Evolutionary conservation across 2,113 vertebrate species (phyloP).

Genomic region (Hymenochirus boettgeri): DNA sequence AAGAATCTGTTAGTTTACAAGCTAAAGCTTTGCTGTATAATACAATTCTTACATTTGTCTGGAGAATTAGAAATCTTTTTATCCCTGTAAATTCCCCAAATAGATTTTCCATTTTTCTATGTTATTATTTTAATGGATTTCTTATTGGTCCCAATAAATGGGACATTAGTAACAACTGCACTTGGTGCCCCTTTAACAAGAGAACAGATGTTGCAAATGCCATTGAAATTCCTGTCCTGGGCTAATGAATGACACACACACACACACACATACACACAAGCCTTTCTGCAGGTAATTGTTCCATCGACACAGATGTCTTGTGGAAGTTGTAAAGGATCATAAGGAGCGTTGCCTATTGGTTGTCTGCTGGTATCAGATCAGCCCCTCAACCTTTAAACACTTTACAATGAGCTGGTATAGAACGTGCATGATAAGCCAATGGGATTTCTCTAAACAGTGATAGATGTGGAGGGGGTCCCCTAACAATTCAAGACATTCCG

Average conservation of each 20-base stretch:
- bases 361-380: constrained; percentile 19
- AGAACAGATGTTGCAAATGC: constrained; percentile 29
- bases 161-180: constrained; percentile 4
- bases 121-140: no score
- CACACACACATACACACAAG: constrained; percentile 15
- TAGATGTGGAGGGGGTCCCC: no score
- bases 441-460: no score
- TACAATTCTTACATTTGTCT: no score
- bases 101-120: no score
- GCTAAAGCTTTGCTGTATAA: no score
- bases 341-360: constrained; percentile 20
- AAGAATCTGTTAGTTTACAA: no score
- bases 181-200: constrained; percentile 26
- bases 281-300: constrained; percentile 35
- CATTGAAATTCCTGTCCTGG: constrained; percentile 17
- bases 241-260: constrained; percentile 33
- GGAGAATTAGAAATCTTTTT: no score
- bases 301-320: constrained; percentile 37
- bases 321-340: constrained; percentile 36
- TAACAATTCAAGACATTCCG: no score
- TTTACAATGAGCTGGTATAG: constrained; percentile 30
- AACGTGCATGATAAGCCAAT: no score
- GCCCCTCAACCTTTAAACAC: constrained; percentile 26
- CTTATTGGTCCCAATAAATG: neutral
- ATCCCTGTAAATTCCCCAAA: no score